Percentiles rank a stretch among this genome's conserved stretches.
Evolutionary conservation across 53 echinoderm and acorn worm genomes (phyloP).

Genomic region (Glandiceps talaboti): DNA sequence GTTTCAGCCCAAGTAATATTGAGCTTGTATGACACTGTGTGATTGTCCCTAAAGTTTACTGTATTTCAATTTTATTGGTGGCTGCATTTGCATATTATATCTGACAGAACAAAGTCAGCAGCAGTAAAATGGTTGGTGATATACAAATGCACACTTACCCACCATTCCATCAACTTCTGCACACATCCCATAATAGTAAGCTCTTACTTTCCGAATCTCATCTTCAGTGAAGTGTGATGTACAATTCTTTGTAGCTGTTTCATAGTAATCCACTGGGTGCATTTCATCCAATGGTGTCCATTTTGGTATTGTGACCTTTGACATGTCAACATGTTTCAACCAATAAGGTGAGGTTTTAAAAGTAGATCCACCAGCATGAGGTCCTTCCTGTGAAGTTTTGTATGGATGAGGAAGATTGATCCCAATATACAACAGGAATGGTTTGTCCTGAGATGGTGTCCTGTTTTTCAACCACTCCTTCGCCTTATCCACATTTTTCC

Average conservation of each 20-base stretch:
- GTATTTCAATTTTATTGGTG: no score
- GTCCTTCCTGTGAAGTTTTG: constrained; percentile 1
- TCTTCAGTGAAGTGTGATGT: constrained; percentile 6
- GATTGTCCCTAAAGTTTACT: no score
- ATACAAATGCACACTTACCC: constrained; percentile 7
- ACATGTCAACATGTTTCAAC: constrained; percentile 10
- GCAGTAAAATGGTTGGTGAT: no score
- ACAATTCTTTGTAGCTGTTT: constrained; percentile 11
- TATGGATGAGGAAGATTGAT: constrained; percentile 12
- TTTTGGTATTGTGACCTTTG: constrained; percentile 9
- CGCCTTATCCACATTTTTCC: neutral
- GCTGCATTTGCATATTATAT: no score
- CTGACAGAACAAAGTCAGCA: no score
- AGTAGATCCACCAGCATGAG: constrained; percentile 6
- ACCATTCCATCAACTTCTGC: constrained; percentile 16
- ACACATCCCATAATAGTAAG: constrained; percentile 17
- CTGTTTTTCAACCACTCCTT: neutral
- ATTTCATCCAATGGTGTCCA: constrained; percentile 6
- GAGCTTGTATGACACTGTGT: no score
- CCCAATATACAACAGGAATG: constrained; percentile 11
- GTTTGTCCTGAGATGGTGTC: neutral
- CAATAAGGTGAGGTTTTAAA: constrained; percentile 16
- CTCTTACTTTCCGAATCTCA: constrained; percentile 5
- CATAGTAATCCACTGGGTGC: constrained; percentile 16
- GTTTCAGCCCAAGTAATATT: no score